Percentiles rank a stretch among this genome's conserved stretches.
phyloP scores from a whole-genome alignment of 1,140 invertebrate species.

The Zaprionus lachaisei region DNA sequence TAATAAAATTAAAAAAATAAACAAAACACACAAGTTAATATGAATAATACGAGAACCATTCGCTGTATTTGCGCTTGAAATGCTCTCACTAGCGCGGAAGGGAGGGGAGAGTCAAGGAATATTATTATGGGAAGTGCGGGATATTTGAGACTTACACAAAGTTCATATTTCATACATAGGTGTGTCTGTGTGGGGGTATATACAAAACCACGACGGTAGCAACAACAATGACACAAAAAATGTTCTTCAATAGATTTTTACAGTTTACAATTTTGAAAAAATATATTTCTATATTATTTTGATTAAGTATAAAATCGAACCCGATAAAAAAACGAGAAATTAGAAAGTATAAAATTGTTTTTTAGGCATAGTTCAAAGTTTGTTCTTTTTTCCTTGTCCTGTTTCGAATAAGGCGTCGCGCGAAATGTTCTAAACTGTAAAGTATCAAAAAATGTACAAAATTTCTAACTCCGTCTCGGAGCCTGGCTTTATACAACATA shows the following conservation, averaged over 20 bases:
- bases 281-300: background rate
- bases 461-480: slow-evolving; percentile 27
- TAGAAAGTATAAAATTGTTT: slow-evolving; percentile 62
- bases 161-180: slow-evolving; percentile 38
- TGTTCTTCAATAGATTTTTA: slow-evolving; percentile 16
- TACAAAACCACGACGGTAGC: slow-evolving; percentile 50
- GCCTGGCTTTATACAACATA: slow-evolving; percentile 62
- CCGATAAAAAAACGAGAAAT: slow-evolving; percentile 47
- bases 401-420: slow-evolving; percentile 69
- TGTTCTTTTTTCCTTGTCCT: slow-evolving; percentile 12
- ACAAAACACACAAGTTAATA: slow-evolving; percentile 39
- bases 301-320: slow-evolving; percentile 35
- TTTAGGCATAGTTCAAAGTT: slow-evolving; percentile 34
- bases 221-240: slow-evolving; percentile 39
- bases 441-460: slow-evolving; percentile 72
- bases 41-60: slow-evolving; percentile 51
- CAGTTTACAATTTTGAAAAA: slow-evolving; percentile 22
- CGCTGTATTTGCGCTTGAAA: slow-evolving; percentile 59
- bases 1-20: slow-evolving; percentile 37
- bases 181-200: slow-evolving; percentile 36
- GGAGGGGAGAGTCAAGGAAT: background rate
- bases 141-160: slow-evolving; percentile 56
- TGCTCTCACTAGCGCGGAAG: slow-evolving; percentile 29
- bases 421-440: slow-evolving; percentile 64
- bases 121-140: background rate